A percentile compares a stretch with the other conserved stretches of the same genome.
Conservation (phyloP, 1,140 invertebrate genomes). For the Papilio polytes region DNA sequence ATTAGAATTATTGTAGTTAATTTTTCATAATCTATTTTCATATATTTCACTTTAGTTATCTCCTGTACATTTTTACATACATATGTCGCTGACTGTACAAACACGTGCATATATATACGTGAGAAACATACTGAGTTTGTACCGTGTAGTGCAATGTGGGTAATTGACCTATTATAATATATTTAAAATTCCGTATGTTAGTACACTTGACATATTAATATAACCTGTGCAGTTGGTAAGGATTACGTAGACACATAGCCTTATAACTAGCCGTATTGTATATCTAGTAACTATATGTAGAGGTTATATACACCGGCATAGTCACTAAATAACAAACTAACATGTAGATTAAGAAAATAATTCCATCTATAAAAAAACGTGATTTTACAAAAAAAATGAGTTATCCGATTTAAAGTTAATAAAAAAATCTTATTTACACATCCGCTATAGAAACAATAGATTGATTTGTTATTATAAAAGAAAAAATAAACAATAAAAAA, state of each 20-base stretch:
- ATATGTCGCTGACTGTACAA: conserved; percentile 1
- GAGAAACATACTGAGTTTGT: conserved; percentile 35
- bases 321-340: conserved; percentile 81
- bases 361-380: conserved; percentile 45
- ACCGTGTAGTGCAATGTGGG: conserved; percentile 36
- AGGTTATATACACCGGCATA: conserved; percentile 67
- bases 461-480: conserved; percentile 60
- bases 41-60: not conserved
- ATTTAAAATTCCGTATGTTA: conserved; percentile 28
- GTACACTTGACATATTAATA: conserved; percentile 37
- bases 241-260: conserved; percentile 43
- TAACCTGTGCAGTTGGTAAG: conserved; percentile 38
- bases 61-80: not conserved
- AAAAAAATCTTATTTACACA: conserved; percentile 82
- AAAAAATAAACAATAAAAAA: conserved; percentile 64
- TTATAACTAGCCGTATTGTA: conserved; percentile 60
- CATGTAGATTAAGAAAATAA: conserved; percentile 64
- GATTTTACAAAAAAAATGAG: conserved; percentile 44
- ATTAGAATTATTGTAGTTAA: not conserved
- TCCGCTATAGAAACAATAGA: conserved; percentile 65
- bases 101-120: conserved; percentile 1
- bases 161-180: conserved; percentile 36
- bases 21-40: not conserved
- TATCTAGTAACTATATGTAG: conserved; percentile 61
- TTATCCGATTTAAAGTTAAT: conserved; percentile 57